Base-by-base conservation (phyloP, 1,140 invertebrate genomes). In the Cotesia chilonis region DNA sequence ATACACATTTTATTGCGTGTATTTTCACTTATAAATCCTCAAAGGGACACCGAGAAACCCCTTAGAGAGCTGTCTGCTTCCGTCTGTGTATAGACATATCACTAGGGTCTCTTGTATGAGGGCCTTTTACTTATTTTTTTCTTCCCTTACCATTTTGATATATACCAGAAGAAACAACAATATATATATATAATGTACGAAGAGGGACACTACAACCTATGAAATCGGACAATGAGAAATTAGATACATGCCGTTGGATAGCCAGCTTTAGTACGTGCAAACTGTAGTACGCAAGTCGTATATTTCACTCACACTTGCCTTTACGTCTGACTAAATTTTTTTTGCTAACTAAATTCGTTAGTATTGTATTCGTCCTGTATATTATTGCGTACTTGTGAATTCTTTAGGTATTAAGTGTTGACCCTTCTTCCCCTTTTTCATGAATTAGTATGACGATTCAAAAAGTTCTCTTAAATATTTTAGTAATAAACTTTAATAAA, bases 11-110 rank as follows among this genome's bases (percentile, higher is more conserved):
- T 83, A 84, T 84, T 84, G 78, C 82, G 63, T 83, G 82, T 84
- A 84, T 83, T 84, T 85, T 84, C 81, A 75, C 77, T 83, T 82
- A 83, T 85, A 85, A 85, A 85, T 85, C 77, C 78, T 52, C 28
- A 67, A 71, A 55, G 55, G 70, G 52, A 61, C 57, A 61, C 51
- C 10, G 37, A 51, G 36, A n/a, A 60, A 72, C 57, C 76, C 73
- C 47, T 65, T 51, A 52, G 52, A 55, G 55, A 68, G 20, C 41
- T 47, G 41, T 47, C 41, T 47, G 6, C 10, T 57, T 17, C 63
- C 14, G 20, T 65, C 12, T 51, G 20, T 20, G 36, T 47, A 28
- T 6, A 65, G 41, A 65, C 63, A 51, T 10, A 17, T 36, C 51
- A 51, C 36, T n/a, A 54, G 69, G 70, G 70, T 71, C 70, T 59